A percentile compares a stretch with the other conserved stretches of the same genome.
These are phyloP conservation scores for Tretioscincus oriximinensis DNA, from an alignment of 2,113 vertebrate species.

Conservation along the genomic window DNA sequence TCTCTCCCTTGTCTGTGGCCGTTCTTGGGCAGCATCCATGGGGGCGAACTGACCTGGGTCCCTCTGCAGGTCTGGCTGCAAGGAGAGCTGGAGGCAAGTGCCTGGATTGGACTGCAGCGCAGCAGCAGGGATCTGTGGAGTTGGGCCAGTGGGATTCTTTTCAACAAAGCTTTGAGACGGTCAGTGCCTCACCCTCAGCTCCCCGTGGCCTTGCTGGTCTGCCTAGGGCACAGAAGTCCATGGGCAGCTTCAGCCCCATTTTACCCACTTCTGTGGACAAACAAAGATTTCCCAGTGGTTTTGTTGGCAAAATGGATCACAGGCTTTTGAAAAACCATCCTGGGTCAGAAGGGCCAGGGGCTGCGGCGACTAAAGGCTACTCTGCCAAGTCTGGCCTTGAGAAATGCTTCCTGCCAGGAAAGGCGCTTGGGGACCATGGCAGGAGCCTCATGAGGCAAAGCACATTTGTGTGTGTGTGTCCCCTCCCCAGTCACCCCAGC, in stretches of 20 bases:
- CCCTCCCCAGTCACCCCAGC: neutral
- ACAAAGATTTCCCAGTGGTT: too few species aligned
- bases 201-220: too few species aligned
- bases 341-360: too few species aligned
- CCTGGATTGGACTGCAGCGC: slow-evolving; percentile 13
- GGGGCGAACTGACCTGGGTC: neutral
- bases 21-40: too few species aligned
- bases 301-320: neutral
- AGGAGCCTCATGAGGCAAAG: neutral
- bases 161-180: slow-evolving; percentile 9
- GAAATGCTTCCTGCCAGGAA: neutral
- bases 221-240: too few species aligned
- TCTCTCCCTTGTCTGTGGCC: too few species aligned
- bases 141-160: neutral
- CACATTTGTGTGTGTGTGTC: neutral
- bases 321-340: neutral
- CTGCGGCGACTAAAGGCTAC: too few species aligned
- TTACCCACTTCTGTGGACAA: too few species aligned
- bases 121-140: neutral
- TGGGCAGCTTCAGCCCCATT: too few species aligned
- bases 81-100: neutral
- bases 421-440: neutral
- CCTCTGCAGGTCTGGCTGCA: slow-evolving; percentile 13
- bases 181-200: neutral
- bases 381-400: neutral